phyloP scores from a whole-genome alignment of 2,888 invertebrate species.

The Cataglyphis albicans region DNA sequence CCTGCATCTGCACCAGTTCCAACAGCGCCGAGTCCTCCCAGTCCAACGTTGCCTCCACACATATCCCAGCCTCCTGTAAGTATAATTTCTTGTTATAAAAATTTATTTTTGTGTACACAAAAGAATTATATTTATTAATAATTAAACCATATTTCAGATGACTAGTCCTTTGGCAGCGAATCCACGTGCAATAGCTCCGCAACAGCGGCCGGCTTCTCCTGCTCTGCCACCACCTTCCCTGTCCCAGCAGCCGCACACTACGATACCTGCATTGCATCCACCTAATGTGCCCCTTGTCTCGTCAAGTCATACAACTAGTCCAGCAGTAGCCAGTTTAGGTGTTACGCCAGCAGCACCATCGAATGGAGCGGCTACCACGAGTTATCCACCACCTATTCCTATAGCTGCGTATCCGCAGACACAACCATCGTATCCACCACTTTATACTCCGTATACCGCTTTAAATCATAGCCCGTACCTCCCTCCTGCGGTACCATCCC shows the following conservation, averaged over 20 bases:
- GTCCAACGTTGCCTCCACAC: conserved; percentile 87
- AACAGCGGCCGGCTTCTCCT: conserved; percentile 87
- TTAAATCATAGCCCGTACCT: conserved; percentile 92
- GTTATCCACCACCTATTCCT: conserved; percentile 83
- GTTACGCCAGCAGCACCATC: conserved; percentile 88
- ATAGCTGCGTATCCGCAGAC: conserved; percentile 85
- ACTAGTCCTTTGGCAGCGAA: conserved; percentile 86
- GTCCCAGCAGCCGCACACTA: conserved; percentile 83
- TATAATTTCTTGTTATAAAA: conserved; percentile 50
- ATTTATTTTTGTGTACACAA: background rate
- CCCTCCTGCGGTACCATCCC: conserved; percentile 88
- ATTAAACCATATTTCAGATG: conserved; percentile 77
- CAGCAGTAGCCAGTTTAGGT: conserved; percentile 87
- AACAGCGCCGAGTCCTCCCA: conserved; percentile 89
- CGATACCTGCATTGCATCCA: conserved; percentile 85
- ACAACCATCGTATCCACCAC: conserved; percentile 88
- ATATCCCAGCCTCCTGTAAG: conserved; percentile 86
- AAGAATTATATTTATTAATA: background rate
- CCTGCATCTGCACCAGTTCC: conserved; percentile 90
- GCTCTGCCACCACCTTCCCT: conserved; percentile 85
- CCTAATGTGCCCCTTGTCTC: conserved; percentile 85
- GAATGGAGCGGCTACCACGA: conserved; percentile 85
- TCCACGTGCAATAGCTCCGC: conserved; percentile 87
- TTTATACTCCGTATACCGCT: conserved; percentile 93
- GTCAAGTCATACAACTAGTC: conserved; percentile 86